A percentile compares a stretch with the other conserved stretches of the same genome.
Conservation (phyloP, 1,140 invertebrate species). For the Anoplolepis gracilipes region DNA sequence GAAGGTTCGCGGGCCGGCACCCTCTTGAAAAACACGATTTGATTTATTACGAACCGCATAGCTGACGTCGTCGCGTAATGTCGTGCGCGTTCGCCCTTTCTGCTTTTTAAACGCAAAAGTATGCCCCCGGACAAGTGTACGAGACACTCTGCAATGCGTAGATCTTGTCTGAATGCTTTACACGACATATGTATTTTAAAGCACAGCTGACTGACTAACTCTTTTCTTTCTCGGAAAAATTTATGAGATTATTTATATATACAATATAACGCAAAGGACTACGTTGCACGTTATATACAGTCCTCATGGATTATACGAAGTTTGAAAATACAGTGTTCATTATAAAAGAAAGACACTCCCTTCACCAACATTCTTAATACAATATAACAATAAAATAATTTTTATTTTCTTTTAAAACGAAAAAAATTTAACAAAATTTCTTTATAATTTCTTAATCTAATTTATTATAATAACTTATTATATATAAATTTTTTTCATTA, state of each 20-base stretch:
- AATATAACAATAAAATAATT: no score
- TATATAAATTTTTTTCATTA: no score
- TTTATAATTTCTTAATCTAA: no score
- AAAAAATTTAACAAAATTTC: no score
- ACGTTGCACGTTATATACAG: no score
- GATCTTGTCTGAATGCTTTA: slow-evolving; percentile 55
- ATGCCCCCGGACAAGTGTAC: slow-evolving; percentile 54
- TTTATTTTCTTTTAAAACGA: no score
- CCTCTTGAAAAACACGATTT: slow-evolving; percentile 80
- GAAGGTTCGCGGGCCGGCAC: slow-evolving; percentile 61
- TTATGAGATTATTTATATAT: slow-evolving; percentile 14
- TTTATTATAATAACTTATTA: no score
- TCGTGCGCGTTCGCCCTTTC: slow-evolving; percentile 51
- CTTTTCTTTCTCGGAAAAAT: not conserved
- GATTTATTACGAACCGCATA: slow-evolving; percentile 80
- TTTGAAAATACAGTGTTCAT: no score
- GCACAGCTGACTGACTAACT: not conserved
- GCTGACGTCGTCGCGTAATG: slow-evolving; percentile 64
- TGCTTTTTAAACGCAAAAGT: slow-evolving; percentile 63
- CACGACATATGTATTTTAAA: slow-evolving; percentile 33
- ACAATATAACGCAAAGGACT: not conserved
- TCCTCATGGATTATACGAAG: no score
- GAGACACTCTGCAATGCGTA: slow-evolving; percentile 46
- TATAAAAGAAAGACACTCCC: no score
- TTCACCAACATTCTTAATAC: no score